A percentile compares a stretch with the other conserved stretches of the same genome.
phyloP scores from a whole-genome alignment of 2,797 vertebrate species.

The Benthosema pterotum region DNA sequence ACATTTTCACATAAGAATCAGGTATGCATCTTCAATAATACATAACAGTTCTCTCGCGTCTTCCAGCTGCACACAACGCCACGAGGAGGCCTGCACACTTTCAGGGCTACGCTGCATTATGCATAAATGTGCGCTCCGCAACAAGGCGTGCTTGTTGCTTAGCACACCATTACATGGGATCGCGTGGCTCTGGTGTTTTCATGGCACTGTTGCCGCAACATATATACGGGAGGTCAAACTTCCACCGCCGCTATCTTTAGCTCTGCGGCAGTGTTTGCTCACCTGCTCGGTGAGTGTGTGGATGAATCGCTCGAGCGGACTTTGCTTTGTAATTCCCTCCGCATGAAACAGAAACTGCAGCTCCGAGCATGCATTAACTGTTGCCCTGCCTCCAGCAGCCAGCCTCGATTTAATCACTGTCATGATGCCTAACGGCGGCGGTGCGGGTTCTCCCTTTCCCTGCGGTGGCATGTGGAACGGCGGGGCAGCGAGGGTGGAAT shows the following conservation, averaged over 20 bases:
- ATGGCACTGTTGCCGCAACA: constrained; percentile 19
- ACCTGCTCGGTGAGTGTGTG: constrained; percentile 28
- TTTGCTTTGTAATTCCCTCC: constrained; percentile 59
- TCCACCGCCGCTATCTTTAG: constrained; percentile 53
- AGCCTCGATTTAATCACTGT: constrained; percentile 47
- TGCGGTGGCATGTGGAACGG: not conserved
- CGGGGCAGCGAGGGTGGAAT: constrained; percentile 11
- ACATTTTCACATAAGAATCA: constrained; percentile 12
- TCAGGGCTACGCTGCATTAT: constrained; percentile 5
- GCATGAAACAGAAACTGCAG: constrained; percentile 46
- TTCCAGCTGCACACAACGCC: not conserved
- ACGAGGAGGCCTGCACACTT: no score
- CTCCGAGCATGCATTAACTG: constrained; percentile 37
- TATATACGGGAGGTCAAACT: constrained; percentile 38
- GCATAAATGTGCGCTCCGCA: constrained; percentile 5
- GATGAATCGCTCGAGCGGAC: constrained; percentile 41
- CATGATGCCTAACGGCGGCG: constrained; percentile 31
- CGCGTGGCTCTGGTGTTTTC: constrained; percentile 31
- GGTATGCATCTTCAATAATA: constrained; percentile 20
- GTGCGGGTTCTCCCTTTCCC: constrained; percentile 18
- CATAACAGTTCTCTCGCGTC: not conserved
- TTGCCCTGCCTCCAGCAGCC: constrained; percentile 41
- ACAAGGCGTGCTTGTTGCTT: constrained; percentile 3
- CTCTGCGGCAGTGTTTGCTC: constrained; percentile 37
- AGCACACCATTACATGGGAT: constrained; percentile 4